Conservation (phyloP, 2,888 invertebrate genomes). For the Lutraria lutraria region DNA sequence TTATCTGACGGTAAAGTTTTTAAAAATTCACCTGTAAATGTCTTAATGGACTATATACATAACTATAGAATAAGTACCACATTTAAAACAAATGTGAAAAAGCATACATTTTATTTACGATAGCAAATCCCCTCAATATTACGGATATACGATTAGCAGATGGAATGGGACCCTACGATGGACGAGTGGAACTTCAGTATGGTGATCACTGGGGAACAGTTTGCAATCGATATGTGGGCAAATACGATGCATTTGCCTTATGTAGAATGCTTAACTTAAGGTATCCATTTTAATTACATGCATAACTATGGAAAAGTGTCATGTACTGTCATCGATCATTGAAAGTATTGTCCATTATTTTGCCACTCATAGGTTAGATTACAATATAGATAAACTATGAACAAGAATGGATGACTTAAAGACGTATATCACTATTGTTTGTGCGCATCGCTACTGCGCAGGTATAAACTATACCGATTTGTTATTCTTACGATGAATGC, state of each 20-base stretch:
- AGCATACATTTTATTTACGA: too few relatives aligned
- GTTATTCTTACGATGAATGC: too few relatives aligned
- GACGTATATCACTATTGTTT: not conserved
- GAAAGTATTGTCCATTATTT: too few relatives aligned
- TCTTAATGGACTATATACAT: too few relatives aligned
- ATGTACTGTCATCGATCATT: too few relatives aligned
- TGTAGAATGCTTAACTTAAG: not conserved
- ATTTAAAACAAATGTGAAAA: too few relatives aligned
- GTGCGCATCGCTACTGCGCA: too few relatives aligned
- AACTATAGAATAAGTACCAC: too few relatives aligned
- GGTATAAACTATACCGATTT: too few relatives aligned
- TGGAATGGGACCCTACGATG: slow-evolving; percentile 4
- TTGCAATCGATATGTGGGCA: not conserved
- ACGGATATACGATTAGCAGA: slow-evolving; percentile 13
- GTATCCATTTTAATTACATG: not conserved
- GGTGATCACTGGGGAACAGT: slow-evolving; percentile 13
- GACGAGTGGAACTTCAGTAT: slow-evolving; percentile 2
- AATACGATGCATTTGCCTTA: not conserved
- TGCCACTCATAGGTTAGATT: not conserved
- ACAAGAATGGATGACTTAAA: too few relatives aligned
- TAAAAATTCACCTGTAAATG: too few relatives aligned
- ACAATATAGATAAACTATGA: not conserved
- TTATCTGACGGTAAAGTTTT: too few relatives aligned
- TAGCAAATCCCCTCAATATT: not conserved
- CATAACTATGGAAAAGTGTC: not conserved